Base-by-base conservation (phyloP, 2,797 vertebrate genomes). In the Hoplostethus atlanticus region DNA sequence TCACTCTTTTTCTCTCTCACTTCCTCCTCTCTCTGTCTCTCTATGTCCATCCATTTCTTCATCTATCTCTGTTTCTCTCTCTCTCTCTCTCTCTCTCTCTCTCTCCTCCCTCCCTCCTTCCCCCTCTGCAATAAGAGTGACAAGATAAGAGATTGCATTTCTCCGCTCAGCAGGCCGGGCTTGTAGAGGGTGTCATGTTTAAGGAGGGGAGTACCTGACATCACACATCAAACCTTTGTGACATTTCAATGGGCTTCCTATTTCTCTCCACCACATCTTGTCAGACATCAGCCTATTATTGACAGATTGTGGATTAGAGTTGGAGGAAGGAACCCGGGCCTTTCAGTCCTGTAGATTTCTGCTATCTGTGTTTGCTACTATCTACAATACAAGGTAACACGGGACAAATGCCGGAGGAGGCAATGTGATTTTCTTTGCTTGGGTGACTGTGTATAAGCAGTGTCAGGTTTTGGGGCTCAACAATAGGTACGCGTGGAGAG, bases 141-240 rank as follows among this genome's bases (percentile, higher is more conserved):
- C 89, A 90, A 89, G 89, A 90, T 88, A 89, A 91, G 85, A 92
- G 87, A 90, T 89, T 89, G 85, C 79, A 90, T 92, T 89, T 88
- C 82, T 77, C 67, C 10, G 64, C 77, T 81, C 80, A 56, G 81
- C 77, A 67, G 83, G 87, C 83, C 65, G 31, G 71, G 74, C 80
- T 81, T 73, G 84, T 84, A 86, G 83, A 76, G 55, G 71, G 85
- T 88, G 85, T 87, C 89, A 86, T 88, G 84, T 89, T 88, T 78
- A 87, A 82, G 79, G 76, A 77, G 62, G 74, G 55, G 65, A 77
- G 76, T 71, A 84, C 77, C 79, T 90, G 87, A 88, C 86, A 87
- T 76, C 57, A 48, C 80, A 85, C 80, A 86, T 91, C 88, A 89
- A 91, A 91, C 87, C 86, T 85, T 84, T 85, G 79, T 87, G 91